Base-by-base conservation (phyloP, 2,888 invertebrate species). In the Ptilodon capucinus region DNA sequence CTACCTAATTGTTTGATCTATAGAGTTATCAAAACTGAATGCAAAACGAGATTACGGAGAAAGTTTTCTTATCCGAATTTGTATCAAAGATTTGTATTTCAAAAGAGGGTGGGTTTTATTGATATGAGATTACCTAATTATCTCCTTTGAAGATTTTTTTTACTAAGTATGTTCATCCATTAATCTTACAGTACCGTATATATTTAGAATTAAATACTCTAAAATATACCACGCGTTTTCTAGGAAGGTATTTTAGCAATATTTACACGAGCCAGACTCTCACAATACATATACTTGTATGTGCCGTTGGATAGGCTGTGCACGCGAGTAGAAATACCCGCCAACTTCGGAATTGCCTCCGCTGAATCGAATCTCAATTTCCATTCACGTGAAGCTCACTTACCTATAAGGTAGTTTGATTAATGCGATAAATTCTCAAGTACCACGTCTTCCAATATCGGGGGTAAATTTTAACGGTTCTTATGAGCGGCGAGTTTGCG, bases 351-450 rank as follows among this genome's bases (percentile, higher is more conserved):
- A 60, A 66, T 69, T 58, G 52, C 53, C 53, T 48, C 45, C 47
- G 57, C 58, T 61, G 59, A 71, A 73, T 73, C 71, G 65, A 71
- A 74, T 71, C 58, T 50, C 56, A 64, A 75, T 71, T 68, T 60
- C 71, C 57, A 76, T 76, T 75, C 73, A 71, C 44, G 13, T 35
- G 2, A 5, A 11, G 54, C 54, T 47, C 35, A 52, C 50, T 39
- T 63, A 59, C 68, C 56, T 64, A 64, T 68, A 75, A 64, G 64
- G 74, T 68, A 48, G 54, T 63, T 61, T 79, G 80, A 82, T 81
- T 79, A 77, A 79, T 76, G 71, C 70, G 71, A 71, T 74, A 77
- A 79, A 74, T 78, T 81, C 54, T 44, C 65, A 66, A 74, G 67
- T 68, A 57, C 60, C 51, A 54, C 54, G 42, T 61, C 60, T 59